These are phyloP conservation scores for Sinelater perroti DNA, from an alignment of 2,888 invertebrate species.

Conservation along the genomic window DNA sequence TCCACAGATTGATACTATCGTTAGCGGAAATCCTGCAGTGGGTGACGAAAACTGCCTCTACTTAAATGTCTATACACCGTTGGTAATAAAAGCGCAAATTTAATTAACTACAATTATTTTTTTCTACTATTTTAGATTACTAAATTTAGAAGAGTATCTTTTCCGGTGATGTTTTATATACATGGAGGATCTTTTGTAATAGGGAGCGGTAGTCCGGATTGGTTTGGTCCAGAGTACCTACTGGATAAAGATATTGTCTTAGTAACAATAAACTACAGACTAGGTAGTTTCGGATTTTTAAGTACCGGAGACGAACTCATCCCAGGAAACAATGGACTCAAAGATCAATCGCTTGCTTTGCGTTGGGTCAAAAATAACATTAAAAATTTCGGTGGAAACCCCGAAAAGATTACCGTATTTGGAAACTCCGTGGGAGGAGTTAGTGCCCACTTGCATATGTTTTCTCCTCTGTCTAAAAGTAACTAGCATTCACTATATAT, in stretches of 20 bases:
- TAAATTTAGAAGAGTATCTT: background rate
- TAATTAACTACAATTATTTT: no score
- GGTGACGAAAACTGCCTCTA: slow-evolving; percentile 87
- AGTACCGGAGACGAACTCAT: slow-evolving; percentile 47
- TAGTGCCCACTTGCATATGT: slow-evolving; percentile 57
- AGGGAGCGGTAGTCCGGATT: slow-evolving; percentile 72
- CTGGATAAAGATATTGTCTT: slow-evolving; percentile 75
- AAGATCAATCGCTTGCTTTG: slow-evolving; percentile 52
- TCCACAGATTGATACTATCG: slow-evolving; percentile 67
- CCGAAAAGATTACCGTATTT: slow-evolving; percentile 54
- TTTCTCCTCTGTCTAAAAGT: slow-evolving; percentile 56
- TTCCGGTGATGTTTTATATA: slow-evolving; percentile 79
- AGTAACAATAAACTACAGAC: slow-evolving; percentile 52
- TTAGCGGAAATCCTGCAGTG: slow-evolving; percentile 60
- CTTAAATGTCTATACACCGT: slow-evolving; percentile 74
- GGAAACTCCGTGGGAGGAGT: slow-evolving; percentile 59
- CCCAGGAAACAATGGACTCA: slow-evolving; percentile 51
- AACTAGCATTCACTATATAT: no score
- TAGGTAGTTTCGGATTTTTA: slow-evolving; percentile 55
- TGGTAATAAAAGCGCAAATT: no score
- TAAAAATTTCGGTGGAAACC: slow-evolving; percentile 48
- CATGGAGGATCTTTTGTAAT: slow-evolving; percentile 81
- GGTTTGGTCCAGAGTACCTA: slow-evolving; percentile 75
- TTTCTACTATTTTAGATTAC: background rate
- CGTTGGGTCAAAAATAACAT: slow-evolving; percentile 54